Percentiles rank a stretch among this genome's conserved stretches.
Conservation (phyloP, 2,888 invertebrate species). For the Rhorus exstirpatorius region DNA sequence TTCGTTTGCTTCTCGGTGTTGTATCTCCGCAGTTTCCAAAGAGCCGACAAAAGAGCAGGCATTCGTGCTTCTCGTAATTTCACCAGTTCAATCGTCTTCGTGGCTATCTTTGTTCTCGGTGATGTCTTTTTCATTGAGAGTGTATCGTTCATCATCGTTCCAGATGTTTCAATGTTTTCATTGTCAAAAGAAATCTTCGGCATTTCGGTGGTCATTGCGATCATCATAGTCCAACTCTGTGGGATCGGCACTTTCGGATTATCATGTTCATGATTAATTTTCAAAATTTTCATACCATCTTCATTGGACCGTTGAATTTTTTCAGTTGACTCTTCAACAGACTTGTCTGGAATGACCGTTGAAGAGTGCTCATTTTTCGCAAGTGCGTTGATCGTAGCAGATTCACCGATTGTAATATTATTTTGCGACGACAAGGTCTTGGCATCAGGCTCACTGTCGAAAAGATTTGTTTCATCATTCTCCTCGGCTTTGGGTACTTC, state of each 20-base stretch:
- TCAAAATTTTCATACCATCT: not conserved
- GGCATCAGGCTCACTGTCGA: too few relatives aligned
- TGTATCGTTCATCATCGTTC: not conserved
- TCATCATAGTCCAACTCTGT: not conserved
- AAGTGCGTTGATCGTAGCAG: constrained; percentile 1
- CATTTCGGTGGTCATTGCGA: not conserved
- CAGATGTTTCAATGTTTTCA: not conserved
- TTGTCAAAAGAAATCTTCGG: not conserved
- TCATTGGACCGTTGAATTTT: not conserved
- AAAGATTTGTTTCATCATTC: too few relatives aligned
- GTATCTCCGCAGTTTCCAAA: constrained; percentile 68
- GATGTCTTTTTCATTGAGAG: not conserved
- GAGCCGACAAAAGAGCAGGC: constrained; percentile 59
- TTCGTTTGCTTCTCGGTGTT: constrained; percentile 65
- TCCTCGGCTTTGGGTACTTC: not conserved
- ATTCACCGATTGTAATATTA: constrained; percentile 3
- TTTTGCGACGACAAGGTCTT: constrained; percentile 5
- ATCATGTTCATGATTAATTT: not conserved
- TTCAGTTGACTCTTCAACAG: constrained; percentile 7
- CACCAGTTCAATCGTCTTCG: not conserved
- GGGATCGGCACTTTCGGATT: not conserved
- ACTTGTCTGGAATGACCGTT: constrained; percentile 11
- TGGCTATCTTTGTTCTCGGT: not conserved
- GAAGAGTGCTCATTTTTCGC: constrained; percentile 33
- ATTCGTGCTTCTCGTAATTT: constrained; percentile 60